Evolutionary conservation across 2,113 vertebrate genomes (phyloP).

Genomic region (Pseudorectes ferrugineus): DNA sequence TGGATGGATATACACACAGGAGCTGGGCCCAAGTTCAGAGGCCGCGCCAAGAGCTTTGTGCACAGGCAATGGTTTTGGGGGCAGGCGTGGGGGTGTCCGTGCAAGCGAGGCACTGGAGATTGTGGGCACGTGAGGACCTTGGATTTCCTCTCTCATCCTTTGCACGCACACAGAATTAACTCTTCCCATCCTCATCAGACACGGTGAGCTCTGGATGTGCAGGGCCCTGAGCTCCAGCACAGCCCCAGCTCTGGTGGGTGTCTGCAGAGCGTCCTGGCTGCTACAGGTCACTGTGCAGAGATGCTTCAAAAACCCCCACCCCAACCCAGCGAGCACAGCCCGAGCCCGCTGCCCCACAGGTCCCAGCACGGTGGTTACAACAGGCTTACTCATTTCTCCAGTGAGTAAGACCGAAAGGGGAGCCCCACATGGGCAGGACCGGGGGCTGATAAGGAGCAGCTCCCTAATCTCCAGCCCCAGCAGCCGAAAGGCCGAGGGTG

Average conservation of each 20-base stretch:
- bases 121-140: not conserved
- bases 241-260: not conserved
- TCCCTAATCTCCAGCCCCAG: slow-evolving; percentile 59
- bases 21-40: not conserved
- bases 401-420: not conserved
- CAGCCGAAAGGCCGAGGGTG: not conserved
- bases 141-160: not conserved
- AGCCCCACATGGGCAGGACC: not conserved
- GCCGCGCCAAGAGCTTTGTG: not conserved
- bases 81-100: not conserved
- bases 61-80: not conserved
- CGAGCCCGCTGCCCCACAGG: not conserved
- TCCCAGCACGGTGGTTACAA: not conserved
- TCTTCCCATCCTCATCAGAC: not conserved
- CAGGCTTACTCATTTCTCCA: slow-evolving; percentile 7
- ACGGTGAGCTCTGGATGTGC: rapidly evolving
- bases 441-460: not conserved
- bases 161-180: not conserved
- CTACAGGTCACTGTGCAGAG: not conserved
- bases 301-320: not conserved
- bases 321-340: not conserved
- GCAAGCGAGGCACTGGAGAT: not conserved
- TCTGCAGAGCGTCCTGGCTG: not conserved
- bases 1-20: not conserved
- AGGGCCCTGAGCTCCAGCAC: not conserved